Conservation (phyloP, 2,797 vertebrate genomes). For the Atherinosoma microstoma region DNA sequence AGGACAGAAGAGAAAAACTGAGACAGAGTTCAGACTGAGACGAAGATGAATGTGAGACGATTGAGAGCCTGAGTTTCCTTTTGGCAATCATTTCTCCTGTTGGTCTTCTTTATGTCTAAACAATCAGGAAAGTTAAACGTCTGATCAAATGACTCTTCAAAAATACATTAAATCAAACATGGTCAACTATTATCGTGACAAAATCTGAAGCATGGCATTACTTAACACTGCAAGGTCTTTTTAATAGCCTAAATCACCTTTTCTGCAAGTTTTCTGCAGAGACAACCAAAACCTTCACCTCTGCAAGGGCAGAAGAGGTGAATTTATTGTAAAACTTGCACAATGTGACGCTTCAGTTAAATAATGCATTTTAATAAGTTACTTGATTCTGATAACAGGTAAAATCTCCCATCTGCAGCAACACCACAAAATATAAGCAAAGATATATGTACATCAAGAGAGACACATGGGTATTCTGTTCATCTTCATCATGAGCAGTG, state of each 20-base stretch:
- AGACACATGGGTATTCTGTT: constrained; percentile 48
- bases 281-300: constrained; percentile 1
- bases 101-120: constrained; percentile 21
- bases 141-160: neutral
- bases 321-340: constrained; percentile 25
- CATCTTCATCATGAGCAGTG: constrained; percentile 45
- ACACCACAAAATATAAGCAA: constrained; percentile 33
- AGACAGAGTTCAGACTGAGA: constrained; percentile 20
- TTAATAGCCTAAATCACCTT: constrained; percentile 10
- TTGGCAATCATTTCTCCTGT: constrained; percentile 27
- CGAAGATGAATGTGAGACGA: constrained; percentile 54
- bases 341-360: constrained; percentile 43
- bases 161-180: constrained; percentile 13
- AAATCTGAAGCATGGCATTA: neutral
- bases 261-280: constrained; percentile 8
- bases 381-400: constrained; percentile 24
- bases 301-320: constrained; percentile 1
- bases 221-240: neutral
- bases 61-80: constrained; percentile 48
- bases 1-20: constrained; percentile 23
- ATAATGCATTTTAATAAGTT: constrained; percentile 47
- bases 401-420: constrained; percentile 20
- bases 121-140: constrained; percentile 36
- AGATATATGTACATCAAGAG: constrained; percentile 40
- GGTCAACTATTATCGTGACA: neutral